A percentile compares a stretch with the other conserved stretches of the same genome.
phyloP scores from a whole-genome alignment of 2,797 vertebrate genomes.

The Pseudochromis fuscus region DNA sequence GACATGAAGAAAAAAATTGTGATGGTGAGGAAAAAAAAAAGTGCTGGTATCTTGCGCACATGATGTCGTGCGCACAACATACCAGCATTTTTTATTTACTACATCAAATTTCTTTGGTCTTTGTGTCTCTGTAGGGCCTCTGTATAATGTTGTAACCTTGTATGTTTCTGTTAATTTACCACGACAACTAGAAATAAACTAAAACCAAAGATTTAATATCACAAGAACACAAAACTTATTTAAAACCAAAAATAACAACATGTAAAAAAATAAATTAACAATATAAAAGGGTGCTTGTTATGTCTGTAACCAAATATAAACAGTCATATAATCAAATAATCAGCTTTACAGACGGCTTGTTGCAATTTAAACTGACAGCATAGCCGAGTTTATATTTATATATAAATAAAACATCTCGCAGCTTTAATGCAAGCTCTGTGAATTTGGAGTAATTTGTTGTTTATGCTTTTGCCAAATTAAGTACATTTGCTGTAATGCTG shows the following conservation, averaged over 20 bases:
- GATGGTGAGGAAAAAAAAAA: too few species aligned
- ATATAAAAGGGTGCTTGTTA: too few species aligned
- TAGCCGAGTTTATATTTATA: not conserved
- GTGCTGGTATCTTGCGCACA: too few species aligned
- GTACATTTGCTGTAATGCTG: slow-evolving; percentile 26
- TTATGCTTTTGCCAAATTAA: slow-evolving; percentile 43
- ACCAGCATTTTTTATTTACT: too few species aligned
- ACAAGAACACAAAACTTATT: not conserved
- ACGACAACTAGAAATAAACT: not conserved
- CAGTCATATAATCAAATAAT: not conserved
- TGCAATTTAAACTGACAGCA: not conserved
- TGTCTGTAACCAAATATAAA: not conserved
- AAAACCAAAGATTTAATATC: not conserved
- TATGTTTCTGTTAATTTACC: too few species aligned
- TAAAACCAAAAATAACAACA: not conserved
- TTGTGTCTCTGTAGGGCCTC: too few species aligned
- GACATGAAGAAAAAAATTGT: too few species aligned
- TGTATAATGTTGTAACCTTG: too few species aligned
- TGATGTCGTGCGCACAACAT: too few species aligned
- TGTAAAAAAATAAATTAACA: not conserved
- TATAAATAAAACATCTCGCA: slow-evolving; percentile 10
- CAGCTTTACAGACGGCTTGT: not conserved
- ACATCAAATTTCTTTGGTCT: too few species aligned
- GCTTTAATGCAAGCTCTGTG: slow-evolving; percentile 10
- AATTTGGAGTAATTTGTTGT: slow-evolving; percentile 28